Conservation (phyloP, 2,888 invertebrate species). For the Leptarthrus brevirostris region DNA sequence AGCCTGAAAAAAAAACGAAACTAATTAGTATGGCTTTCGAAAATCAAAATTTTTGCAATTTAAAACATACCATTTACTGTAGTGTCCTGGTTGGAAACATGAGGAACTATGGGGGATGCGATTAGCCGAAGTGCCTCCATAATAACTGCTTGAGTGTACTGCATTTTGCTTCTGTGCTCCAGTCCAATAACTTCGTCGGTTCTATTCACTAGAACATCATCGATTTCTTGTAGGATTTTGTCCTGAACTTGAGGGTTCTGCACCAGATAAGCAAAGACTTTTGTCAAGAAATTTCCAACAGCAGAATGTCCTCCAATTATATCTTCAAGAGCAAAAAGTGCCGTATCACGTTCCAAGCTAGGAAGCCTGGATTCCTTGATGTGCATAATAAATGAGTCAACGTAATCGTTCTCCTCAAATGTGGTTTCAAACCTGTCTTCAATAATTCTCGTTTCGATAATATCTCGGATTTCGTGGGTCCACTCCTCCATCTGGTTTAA, state of each 20-base stretch:
- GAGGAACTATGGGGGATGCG: conserved; percentile 76
- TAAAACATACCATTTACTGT: conserved; percentile 70
- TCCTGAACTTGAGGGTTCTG: conserved; percentile 69
- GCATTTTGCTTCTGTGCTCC: conserved; percentile 69
- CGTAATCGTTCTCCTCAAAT: conserved; percentile 68
- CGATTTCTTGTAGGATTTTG: conserved; percentile 70
- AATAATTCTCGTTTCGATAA: conserved; percentile 69
- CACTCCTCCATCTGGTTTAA: conserved; percentile 68
- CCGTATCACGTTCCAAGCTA: conserved; percentile 68
- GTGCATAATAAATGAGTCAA: conserved; percentile 71
- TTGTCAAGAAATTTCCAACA: conserved; percentile 72
- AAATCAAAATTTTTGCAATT: neutral
- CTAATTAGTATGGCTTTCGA: neutral
- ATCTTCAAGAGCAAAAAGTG: conserved; percentile 66
- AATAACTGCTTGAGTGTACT: conserved; percentile 73
- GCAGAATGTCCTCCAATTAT: conserved; percentile 75
- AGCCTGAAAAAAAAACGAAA: conserved; percentile 68
- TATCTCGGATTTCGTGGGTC: conserved; percentile 70
- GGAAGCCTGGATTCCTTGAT: conserved; percentile 66
- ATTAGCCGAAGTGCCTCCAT: conserved; percentile 74
- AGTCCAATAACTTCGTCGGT: conserved; percentile 49
- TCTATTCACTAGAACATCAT: conserved; percentile 48
- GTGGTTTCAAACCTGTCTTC: conserved; percentile 64
- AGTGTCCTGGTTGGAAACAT: conserved; percentile 74
- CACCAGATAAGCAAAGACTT: conserved; percentile 71